phyloP scores from a whole-genome alignment of 2,797 vertebrate genomes.

The Parauchenoglanis punctatus region DNA sequence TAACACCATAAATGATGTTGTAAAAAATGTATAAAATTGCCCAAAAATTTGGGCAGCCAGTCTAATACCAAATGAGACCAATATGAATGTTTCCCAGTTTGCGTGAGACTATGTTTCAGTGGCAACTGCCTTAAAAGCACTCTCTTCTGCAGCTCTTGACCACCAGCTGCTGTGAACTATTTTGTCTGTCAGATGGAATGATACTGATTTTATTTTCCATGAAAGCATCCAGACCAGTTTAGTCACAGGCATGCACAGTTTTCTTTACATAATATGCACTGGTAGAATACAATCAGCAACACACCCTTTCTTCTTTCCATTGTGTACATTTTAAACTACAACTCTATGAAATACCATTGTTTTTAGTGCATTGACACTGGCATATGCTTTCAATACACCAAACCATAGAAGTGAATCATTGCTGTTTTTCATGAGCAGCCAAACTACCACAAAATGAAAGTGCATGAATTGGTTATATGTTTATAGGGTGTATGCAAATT shows the following conservation, averaged over 20 bases:
- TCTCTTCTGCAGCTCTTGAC: background rate
- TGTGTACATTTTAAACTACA: background rate
- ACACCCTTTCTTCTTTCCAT: background rate
- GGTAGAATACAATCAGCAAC: slow-evolving; percentile 22
- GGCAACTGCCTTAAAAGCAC: slow-evolving; percentile 4
- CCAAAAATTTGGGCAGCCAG: background rate
- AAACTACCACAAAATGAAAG: slow-evolving; percentile 39
- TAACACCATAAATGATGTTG: background rate
- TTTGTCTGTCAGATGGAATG: slow-evolving; percentile 22
- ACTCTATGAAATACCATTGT: background rate
- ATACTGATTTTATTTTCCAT: slow-evolving; percentile 30
- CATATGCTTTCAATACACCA: slow-evolving; percentile 33
- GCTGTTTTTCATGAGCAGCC: slow-evolving; percentile 41
- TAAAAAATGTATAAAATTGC: background rate
- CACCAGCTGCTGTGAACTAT: slow-evolving; percentile 20
- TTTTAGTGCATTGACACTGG: background rate
- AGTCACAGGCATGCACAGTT: slow-evolving; percentile 23
- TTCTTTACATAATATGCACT: slow-evolving; percentile 16
- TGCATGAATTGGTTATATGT: slow-evolving; percentile 23
- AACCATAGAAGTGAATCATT: slow-evolving; percentile 36
- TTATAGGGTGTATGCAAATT: slow-evolving; percentile 41
- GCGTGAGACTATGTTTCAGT: slow-evolving; percentile 22
- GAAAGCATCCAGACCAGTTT: slow-evolving; percentile 18
- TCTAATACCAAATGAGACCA: background rate
- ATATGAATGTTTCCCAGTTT: background rate